These are phyloP conservation scores for Cataglyphis cursor DNA, from an alignment of 2,888 invertebrate species.

Conservation along the genomic window DNA sequence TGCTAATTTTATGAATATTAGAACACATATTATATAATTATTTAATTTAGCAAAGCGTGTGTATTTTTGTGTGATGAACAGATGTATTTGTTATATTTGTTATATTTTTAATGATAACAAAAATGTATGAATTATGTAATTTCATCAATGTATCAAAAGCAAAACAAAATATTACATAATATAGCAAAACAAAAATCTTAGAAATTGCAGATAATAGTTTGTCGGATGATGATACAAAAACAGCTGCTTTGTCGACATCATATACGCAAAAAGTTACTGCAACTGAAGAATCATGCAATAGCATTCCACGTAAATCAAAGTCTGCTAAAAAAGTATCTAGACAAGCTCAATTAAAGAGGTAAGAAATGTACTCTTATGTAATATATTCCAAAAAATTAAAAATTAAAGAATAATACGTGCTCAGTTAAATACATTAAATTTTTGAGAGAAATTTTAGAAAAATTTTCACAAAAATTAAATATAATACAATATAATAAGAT, in stretches of 20 bases:
- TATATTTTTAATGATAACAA: slow-evolving; percentile 2
- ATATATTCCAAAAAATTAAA: not conserved
- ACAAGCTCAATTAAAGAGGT: slow-evolving; percentile 91
- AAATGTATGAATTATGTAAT: not conserved
- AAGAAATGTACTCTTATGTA: slow-evolving; percentile 62
- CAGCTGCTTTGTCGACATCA: slow-evolving; percentile 87
- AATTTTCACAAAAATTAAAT: not conserved
- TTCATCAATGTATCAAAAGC: not conserved
- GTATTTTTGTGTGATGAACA: not conserved
- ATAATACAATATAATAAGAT: not conserved
- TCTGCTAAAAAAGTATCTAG: slow-evolving; percentile 88
- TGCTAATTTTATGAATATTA: not conserved
- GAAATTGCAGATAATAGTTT: slow-evolving; percentile 87
- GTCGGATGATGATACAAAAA: slow-evolving; percentile 87
- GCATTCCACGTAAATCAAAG: slow-evolving; percentile 87
- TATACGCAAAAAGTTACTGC: slow-evolving; percentile 79
- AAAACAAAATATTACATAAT: slow-evolving; percentile 5
- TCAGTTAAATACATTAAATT: not conserved
- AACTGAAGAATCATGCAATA: slow-evolving; percentile 86
- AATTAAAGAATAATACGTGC: not conserved
- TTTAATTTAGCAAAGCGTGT: not conserved
- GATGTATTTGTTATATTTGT: not conserved
- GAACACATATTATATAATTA: not conserved
- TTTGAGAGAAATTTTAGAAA: not conserved
- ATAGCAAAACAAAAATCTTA: not conserved